A percentile compares a stretch with the other conserved stretches of the same genome.
Evolutionary conservation across 2,888 invertebrate species (phyloP).

Genomic region (Leptarthrus brevirostris): DNA sequence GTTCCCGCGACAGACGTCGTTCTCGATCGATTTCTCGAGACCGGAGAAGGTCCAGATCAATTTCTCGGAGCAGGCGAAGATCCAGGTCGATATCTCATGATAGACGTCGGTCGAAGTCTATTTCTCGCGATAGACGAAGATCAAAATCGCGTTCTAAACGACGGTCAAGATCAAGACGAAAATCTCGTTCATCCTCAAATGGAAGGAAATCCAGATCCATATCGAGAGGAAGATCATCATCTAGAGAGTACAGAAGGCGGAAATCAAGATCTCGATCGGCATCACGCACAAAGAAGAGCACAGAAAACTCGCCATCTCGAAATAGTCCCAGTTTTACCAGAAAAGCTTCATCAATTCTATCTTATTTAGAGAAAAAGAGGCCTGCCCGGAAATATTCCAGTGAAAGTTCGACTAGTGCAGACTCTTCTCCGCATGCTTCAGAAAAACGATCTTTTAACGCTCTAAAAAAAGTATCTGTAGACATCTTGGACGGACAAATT

Average conservation of each 20-base stretch:
- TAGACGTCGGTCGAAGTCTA: background rate
- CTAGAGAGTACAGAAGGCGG: constrained; percentile 12
- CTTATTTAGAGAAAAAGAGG: background rate
- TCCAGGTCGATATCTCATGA: background rate
- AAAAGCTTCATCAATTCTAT: background rate
- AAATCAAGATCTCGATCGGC: background rate
- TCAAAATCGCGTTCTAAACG: constrained; percentile 1
- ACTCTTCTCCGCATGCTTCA: background rate
- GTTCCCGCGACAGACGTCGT: constrained; percentile 6
- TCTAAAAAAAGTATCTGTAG: constrained; percentile 6
- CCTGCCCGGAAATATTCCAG: background rate
- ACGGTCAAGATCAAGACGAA: background rate
- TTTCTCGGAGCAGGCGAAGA: background rate
- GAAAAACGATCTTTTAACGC: background rate
- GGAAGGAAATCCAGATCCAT: background rate
- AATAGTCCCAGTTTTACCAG: background rate
- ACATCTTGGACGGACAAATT: constrained; percentile 58
- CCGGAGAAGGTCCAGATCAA: background rate
- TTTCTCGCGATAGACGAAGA: background rate
- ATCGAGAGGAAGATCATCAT: background rate
- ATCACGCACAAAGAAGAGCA: background rate
- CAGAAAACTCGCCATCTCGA: background rate
- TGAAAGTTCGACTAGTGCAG: background rate
- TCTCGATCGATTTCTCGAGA: constrained; percentile 14
- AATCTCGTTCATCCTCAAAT: background rate